Evolutionary conservation across 2,113 vertebrate genomes (phyloP), one percentile per base, ranked within the genome.

Genomic region (Festucalex cinctus): DNA sequence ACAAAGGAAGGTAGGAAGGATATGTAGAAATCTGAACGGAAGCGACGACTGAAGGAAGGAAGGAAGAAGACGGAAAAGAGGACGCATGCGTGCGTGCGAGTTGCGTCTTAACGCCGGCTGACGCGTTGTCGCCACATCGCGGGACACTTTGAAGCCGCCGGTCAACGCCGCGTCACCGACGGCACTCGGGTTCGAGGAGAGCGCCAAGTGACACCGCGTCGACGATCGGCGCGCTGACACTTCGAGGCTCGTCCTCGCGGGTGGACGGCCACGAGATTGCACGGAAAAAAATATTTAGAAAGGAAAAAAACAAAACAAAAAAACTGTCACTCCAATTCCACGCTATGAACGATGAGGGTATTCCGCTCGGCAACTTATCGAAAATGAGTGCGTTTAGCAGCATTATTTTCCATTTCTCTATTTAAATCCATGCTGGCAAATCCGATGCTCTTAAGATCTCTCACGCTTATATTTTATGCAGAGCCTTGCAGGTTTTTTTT

Each of bases 151-250:
- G n/a, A 53, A 24, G 6, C n/a, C 20, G 10, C 24, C 9, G 19
- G 19, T 51, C 49, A 8, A 2, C 3, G 8, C 9, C 9, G 49
- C 49, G 49, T 24, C 8, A 2, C 49, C 35, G 64, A 17, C 17
- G 22, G 71, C 66, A 65, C 76, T 58, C 61, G 36, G 79, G 61
- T 60, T 32, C 65, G 46, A 56, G 32, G 64, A 64, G 26, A 76
- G 83, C 69, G 26, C 5, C 66, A 81, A 80, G 71, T 84, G 80
- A 84, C 83, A 75, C 78, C 68, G 72, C 78, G 82, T 80, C 85
- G 86, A 56, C 51, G 65, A 78, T 85, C 77, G 41, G 62, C 71
- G 46, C 65, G 67, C 74, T 5, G 57, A 85, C 87, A 88, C 89
- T 89, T 88, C 83, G 70, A 13, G 67, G 75, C 83, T 85, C 0